Evolutionary conservation across 2,113 vertebrate genomes (phyloP).

Genomic region (Nothobranchius furzeri): DNA sequence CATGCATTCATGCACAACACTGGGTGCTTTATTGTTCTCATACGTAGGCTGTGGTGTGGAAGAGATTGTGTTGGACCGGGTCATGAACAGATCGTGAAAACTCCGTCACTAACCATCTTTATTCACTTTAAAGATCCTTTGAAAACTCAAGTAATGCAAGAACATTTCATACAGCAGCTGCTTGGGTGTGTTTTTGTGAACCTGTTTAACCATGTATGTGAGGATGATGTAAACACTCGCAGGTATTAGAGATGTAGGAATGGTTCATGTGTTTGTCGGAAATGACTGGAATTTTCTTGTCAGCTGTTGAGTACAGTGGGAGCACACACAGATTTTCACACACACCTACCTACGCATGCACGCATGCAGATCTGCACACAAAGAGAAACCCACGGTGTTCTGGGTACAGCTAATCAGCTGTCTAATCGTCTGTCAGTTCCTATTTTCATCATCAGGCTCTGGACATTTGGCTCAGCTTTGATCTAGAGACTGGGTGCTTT

Average conservation of each 20-base stretch:
- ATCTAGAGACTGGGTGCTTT: conserved; percentile 33
- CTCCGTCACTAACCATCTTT: no score
- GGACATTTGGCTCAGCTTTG: conserved; percentile 57
- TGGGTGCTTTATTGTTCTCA: no score
- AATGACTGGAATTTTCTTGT: conserved; percentile 29
- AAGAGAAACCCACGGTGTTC: conserved; percentile 27
- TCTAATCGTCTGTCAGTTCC: conserved; percentile 62
- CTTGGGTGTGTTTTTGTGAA: background rate
- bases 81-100: no score
- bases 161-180: no score
- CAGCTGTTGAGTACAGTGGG: conserved; percentile 41
- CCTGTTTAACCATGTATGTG: background rate
- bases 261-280: conserved; percentile 21
- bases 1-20: no score
- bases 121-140: no score
- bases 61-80: no score
- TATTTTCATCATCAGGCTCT: conserved; percentile 44
- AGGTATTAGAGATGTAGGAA: background rate
- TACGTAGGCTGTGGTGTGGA: no score
- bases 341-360: conserved; percentile 42
- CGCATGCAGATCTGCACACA: conserved; percentile 29
- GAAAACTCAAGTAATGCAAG: no score
- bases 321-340: conserved; percentile 39
- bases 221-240: background rate
- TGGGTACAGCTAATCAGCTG: conserved; percentile 58